Evolutionary conservation across 2,797 vertebrate genomes (phyloP).

Genomic region (Danio aesculapii): DNA sequence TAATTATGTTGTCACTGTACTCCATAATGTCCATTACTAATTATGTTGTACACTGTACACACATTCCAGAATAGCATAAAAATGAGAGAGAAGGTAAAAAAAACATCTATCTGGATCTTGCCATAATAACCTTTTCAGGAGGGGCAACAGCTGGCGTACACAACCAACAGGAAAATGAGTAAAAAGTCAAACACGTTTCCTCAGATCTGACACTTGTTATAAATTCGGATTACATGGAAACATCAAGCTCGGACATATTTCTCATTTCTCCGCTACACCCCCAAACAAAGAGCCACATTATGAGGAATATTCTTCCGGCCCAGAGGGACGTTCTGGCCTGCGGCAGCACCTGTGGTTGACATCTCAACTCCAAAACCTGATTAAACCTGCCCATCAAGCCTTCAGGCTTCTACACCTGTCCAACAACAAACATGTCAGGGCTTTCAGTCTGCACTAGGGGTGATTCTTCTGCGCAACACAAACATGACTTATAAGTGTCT

Average conservation of each 20-base stretch:
- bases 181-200: slow-evolving; percentile 70
- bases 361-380: slow-evolving; percentile 75
- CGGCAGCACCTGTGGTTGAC: slow-evolving; percentile 75
- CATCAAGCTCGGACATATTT: slow-evolving; percentile 77
- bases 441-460: slow-evolving; percentile 28
- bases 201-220: slow-evolving; percentile 75
- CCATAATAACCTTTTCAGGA: slow-evolving; percentile 6
- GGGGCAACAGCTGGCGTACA: slow-evolving; percentile 55
- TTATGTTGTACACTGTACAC: too few species aligned
- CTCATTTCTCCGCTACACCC: slow-evolving; percentile 66
- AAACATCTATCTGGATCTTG: slow-evolving; percentile 55
- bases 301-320: slow-evolving; percentile 68
- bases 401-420: slow-evolving; percentile 64
- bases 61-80: slow-evolving; percentile 6
- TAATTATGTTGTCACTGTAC: not conserved
- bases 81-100: not conserved
- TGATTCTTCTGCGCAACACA: slow-evolving; percentile 17
- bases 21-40: not conserved
- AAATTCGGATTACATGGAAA: slow-evolving; percentile 74
- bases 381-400: slow-evolving; percentile 78
- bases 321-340: slow-evolving; percentile 62
- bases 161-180: slow-evolving; percentile 64
- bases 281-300: slow-evolving; percentile 78
- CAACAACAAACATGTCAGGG: slow-evolving; percentile 68
- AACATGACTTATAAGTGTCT: slow-evolving; percentile 21